Evolutionary conservation across 2,888 invertebrate species (phyloP), one percentile per base, ranked within the genome.

Genomic region (Acrobeloides nanus): DNA sequence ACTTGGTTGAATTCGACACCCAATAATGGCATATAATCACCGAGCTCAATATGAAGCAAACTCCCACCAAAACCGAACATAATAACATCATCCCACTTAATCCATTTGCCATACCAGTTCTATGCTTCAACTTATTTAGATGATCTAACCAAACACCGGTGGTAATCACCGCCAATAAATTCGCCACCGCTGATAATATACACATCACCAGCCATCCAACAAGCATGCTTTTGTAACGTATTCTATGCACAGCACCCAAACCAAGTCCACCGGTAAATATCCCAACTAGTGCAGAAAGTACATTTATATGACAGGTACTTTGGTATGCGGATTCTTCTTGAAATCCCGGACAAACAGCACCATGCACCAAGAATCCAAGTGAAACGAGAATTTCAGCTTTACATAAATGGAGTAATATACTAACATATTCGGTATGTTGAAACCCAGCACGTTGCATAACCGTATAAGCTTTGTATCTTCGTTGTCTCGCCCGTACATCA

Each of bases 21-120:
- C 69, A 69, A 46, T 69, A 69, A 44, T 69, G 67, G 38, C 69
- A 69, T 46, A 69, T 69, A 55, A 69, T 60, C 23, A 69, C 68
- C 4, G 68, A 65, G 3, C 66, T 69, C 32, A 69, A 49, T 27
- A 69, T 69, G 55, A 69, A 69, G 48, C 68, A 69, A 1, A 69
- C 69, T 17, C 62, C 66, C 4, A 66, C 55, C 8, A 68, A 64
- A 18, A 69, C 69, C 6, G 66, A 66, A 10, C 59, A 61, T 24
- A 69, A 53, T 18, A 69, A 49, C 67, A 69, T 69, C 51, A 69
- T 58, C 7, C 68, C 69, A 34, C 64, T 63, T 6, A 69, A 51
- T 1, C 69, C 68, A 38, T 68, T 68, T 10, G 62, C 66, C 17
- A 68, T 48, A 7, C 67, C 68, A 2, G 68, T 69, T 29, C 66